phyloP scores from a whole-genome alignment of 2,113 vertebrate genomes.

The Apteryx owenii region DNA sequence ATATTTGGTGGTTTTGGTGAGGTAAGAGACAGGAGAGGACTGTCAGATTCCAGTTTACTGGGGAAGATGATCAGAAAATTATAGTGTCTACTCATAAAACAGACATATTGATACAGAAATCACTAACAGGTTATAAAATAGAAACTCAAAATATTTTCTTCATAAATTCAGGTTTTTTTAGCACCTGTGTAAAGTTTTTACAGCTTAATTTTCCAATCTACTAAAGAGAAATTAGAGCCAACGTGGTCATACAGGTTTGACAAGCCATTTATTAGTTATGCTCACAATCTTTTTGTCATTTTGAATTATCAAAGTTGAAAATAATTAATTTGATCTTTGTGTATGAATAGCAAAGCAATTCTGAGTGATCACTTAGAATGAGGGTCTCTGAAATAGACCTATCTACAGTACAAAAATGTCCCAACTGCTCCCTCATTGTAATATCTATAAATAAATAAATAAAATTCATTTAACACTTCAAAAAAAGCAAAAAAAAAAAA shows the following conservation, averaged over 20 bases:
- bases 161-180: neutral
- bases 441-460: neutral
- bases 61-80: neutral
- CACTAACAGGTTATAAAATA: neutral
- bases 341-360: neutral
- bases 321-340: neutral
- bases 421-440: neutral
- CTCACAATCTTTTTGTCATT: neutral
- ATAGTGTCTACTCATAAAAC: neutral
- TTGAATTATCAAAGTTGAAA: neutral
- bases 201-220: neutral
- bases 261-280: neutral
- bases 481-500: neutral
- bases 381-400: neutral
- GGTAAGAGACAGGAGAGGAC: neutral
- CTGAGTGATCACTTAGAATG: neutral
- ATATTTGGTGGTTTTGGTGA: neutral
- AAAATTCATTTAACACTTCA: neutral
- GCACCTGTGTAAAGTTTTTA: neutral
- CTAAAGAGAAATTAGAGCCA: neutral
- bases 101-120: neutral
- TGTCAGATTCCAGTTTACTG: neutral
- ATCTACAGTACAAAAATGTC: neutral
- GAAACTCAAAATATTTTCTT: neutral
- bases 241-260: neutral